Conservation (phyloP, 2,113 vertebrate genomes). For the Microcebus ravelobensis region DNA sequence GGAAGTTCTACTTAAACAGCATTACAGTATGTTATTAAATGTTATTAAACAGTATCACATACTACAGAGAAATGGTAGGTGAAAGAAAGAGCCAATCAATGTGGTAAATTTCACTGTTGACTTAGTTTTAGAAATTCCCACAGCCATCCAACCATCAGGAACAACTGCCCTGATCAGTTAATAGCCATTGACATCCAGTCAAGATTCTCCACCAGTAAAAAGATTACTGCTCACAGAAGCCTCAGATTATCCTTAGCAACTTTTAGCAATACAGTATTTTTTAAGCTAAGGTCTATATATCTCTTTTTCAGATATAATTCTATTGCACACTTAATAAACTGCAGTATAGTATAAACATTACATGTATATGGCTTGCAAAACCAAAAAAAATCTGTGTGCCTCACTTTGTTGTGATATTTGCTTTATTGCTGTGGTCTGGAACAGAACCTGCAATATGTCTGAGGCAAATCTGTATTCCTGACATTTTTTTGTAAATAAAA, state of each 20-base stretch:
- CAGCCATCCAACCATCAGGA: not conserved
- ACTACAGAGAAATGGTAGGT: not conserved
- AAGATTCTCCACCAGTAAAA: not conserved
- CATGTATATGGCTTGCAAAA: not conserved
- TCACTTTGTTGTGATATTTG: not conserved
- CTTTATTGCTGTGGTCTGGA: not conserved
- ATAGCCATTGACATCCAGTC: not conserved
- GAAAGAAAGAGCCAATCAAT: not conserved
- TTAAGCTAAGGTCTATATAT: not conserved
- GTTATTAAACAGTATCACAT: not conserved
- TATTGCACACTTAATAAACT: not conserved
- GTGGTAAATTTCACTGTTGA: not conserved
- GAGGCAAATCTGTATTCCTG: not conserved
- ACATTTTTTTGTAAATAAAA: not conserved
- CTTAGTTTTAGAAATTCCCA: not conserved
- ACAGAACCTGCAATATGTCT: not conserved
- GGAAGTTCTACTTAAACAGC: not conserved
- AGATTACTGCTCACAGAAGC: not conserved
- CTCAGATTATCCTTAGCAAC: not conserved
- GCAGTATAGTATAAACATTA: not conserved
- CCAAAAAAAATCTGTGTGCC: not conserved
- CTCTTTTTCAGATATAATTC: not conserved
- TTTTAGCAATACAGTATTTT: not conserved
- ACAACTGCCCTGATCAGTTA: not conserved
- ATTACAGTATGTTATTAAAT: not conserved